Conservation (phyloP, 2,113 vertebrate genomes). For the Ivindomyrus marchei region DNA sequence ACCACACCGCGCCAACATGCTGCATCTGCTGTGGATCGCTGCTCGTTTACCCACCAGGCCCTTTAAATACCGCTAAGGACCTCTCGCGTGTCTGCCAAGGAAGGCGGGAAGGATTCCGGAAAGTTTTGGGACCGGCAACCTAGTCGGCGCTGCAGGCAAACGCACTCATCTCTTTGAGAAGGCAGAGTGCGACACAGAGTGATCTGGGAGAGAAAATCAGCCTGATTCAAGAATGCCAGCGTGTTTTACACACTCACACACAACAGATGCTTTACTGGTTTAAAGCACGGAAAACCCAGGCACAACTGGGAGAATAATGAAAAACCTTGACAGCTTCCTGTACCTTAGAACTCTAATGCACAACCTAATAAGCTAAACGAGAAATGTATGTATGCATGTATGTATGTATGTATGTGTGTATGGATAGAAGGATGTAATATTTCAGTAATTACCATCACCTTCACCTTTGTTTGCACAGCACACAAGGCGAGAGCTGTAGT, state of each 20-base stretch:
- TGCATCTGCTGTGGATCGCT: background rate
- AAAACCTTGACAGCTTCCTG: background rate
- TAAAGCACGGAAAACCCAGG: background rate
- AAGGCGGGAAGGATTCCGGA: background rate
- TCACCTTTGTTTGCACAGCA: background rate
- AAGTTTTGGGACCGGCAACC: background rate
- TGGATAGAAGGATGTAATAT: background rate
- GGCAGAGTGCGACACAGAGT: background rate
- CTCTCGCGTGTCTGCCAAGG: background rate
- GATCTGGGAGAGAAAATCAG: background rate
- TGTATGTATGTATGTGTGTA: background rate
- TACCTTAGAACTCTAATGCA: background rate
- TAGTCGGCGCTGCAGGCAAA: background rate
- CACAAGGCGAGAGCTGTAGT: background rate
- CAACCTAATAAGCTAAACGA: background rate
- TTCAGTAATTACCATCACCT: background rate
- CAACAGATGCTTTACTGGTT: background rate
- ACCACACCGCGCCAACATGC: background rate
- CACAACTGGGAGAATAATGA: background rate
- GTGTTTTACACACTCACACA: background rate
- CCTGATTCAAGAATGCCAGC: background rate
- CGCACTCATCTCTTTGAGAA: background rate
- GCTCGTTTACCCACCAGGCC: background rate
- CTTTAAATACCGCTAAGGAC: background rate
- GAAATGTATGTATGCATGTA: background rate